These are phyloP conservation scores for Lottia gigantea DNA, from an alignment of 2,888 invertebrate genomes.

Conservation along the genomic window DNA sequence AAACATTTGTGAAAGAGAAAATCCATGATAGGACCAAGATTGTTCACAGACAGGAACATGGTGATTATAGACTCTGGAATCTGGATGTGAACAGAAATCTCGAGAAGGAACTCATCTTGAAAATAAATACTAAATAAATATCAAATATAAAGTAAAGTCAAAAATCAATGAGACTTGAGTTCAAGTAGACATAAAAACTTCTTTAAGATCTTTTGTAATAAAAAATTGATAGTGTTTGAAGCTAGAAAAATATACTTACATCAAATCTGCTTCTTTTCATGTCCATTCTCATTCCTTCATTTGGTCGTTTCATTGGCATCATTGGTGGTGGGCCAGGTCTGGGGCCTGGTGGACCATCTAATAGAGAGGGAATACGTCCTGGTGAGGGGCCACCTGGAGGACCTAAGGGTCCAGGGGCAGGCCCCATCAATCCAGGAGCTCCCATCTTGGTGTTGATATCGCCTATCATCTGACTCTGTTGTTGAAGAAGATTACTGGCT, in stretches of 20 bases:
- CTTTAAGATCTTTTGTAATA: too few relatives aligned
- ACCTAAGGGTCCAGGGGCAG: slow-evolving; percentile 4
- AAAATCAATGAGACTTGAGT: too few relatives aligned
- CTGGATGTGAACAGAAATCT: too few relatives aligned
- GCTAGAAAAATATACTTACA: background rate
- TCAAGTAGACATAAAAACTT: too few relatives aligned
- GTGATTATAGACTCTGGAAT: too few relatives aligned
- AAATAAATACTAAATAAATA: too few relatives aligned
- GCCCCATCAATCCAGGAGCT: slow-evolving; percentile 14
- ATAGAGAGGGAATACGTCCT: slow-evolving; percentile 13
- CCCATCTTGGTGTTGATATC: slow-evolving; percentile 11
- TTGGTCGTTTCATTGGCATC: background rate
- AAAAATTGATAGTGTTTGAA: too few relatives aligned
- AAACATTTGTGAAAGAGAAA: too few relatives aligned
- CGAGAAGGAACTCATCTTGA: too few relatives aligned
- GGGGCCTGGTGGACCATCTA: slow-evolving; percentile 13
- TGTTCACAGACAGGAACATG: too few relatives aligned
- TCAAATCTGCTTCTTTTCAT: background rate
- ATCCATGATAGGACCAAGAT: too few relatives aligned
- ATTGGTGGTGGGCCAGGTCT: slow-evolving; percentile 5
- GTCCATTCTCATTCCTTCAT: background rate
- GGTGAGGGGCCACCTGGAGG: slow-evolving; percentile 9
- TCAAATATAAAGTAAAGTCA: too few relatives aligned
- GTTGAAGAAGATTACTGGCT: slow-evolving; percentile 33
- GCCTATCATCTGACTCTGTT: slow-evolving; percentile 24